Evolutionary conservation across 2,888 invertebrate genomes (phyloP), one percentile per base, ranked within the genome.

Genomic region (Epistrophella euchroma): DNA sequence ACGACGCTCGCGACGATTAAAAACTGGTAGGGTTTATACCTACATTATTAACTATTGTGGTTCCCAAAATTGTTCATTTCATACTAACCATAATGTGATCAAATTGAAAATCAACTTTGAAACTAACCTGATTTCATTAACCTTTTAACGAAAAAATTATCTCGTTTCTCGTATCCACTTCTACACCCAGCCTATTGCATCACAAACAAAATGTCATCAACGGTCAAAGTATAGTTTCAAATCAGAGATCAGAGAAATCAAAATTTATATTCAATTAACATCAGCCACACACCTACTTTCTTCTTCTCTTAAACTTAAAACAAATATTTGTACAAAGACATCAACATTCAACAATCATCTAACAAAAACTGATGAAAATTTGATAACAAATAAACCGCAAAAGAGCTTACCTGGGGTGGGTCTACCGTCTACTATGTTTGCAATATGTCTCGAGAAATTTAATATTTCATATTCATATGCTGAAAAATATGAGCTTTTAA

Each of bases 201-300:
- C 32, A 56, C 32, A 35, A 35, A 17, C 32, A 28, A 17, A 35
- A 17, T 56, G 56, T 35, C 32, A 17, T 56, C 17, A 19, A 17
- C 13, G 11, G 32, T 56, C 32, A 56, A 32, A 32, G 17, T 17
- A 11, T 13, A 56, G 10, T 56, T 56, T 35, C 32, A 56, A 56
- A 56, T 56, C 56, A 56, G 35, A 35, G 56, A 56, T 56, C 35
- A 35, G 56, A 35, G 56, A 56, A 56, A 56, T 56, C 56, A 35
- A 2, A 19, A 17, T 35, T 56, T n/a, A 11, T 17, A 56, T 40
- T 28, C n/a, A n/a, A 52, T 52, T 52, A 10, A 25, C 52, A n/a
- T n/a, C n/a, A 52, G 22, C 15, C 25, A 25, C 28, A 9, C 15
- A 25, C n/a, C 5, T 32, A 35, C 56, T 56, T 56, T 56, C 56